These are phyloP conservation scores for Falcunculus frontatus DNA, from an alignment of 2,113 vertebrate genomes.

Conservation along the genomic window DNA sequence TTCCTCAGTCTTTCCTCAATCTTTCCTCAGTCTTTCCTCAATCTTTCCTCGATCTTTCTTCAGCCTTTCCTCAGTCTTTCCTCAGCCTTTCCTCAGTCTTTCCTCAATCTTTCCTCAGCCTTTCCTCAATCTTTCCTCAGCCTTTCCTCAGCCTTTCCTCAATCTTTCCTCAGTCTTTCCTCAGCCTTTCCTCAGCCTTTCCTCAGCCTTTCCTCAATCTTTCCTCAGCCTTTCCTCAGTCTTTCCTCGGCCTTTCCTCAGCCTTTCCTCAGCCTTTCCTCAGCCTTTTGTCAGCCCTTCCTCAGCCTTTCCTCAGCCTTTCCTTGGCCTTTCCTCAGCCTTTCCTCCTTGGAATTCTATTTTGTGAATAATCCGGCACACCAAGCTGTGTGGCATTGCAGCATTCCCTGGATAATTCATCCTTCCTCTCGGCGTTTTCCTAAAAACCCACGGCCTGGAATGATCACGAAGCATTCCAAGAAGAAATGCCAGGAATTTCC, in stretches of 20 bases:
- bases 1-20: background rate
- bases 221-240: fast-evolving
- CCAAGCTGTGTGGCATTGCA: background rate
- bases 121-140: background rate
- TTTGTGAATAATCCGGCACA: background rate
- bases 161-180: background rate
- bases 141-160: background rate
- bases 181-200: fast-evolving
- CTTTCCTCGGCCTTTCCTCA: fast-evolving
- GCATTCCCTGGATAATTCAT: background rate
- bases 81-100: no score
- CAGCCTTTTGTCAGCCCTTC: fast-evolving
- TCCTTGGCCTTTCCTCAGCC: background rate
- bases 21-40: background rate
- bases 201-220: background rate
- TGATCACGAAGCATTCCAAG: background rate
- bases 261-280: background rate
- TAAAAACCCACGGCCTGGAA: background rate
- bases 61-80: no score
- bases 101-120: background rate
- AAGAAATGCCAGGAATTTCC: constrained; percentile 17
- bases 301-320: fast-evolving
- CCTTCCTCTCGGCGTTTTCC: background rate
- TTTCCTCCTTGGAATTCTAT: background rate
- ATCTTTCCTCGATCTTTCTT: no score